Evolutionary conservation across 1,140 invertebrate genomes (phyloP).

Genomic region (Papilio polytes): DNA sequence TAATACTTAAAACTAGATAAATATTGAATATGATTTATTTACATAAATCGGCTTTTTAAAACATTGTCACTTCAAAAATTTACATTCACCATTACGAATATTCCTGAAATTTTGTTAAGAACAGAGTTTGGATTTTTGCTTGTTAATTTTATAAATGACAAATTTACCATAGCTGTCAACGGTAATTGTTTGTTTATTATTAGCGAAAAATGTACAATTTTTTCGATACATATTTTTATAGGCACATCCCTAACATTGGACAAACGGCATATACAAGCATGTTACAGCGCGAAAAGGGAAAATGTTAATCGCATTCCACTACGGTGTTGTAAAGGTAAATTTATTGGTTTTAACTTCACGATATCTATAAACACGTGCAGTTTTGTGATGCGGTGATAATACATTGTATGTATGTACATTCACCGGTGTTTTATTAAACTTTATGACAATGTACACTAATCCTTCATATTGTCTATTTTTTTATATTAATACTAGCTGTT

Average conservation of each 20-base stretch:
- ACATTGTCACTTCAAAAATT: slow-evolving; percentile 27
- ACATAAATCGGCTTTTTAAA: neutral
- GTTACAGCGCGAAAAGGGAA: slow-evolving; percentile 57
- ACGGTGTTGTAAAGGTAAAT: slow-evolving; percentile 60
- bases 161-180: too few relatives aligned
- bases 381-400: slow-evolving; percentile 31
- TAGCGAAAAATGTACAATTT: neutral
- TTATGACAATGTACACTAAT: neutral
- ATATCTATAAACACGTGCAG: slow-evolving; percentile 53
- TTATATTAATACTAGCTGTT: too few relatives aligned
- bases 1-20: too few relatives aligned
- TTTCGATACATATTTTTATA: slow-evolving; percentile 9
- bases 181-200: too few relatives aligned
- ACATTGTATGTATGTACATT: neutral
- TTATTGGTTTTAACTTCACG: slow-evolving; percentile 63
- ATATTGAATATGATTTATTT: too few relatives aligned
- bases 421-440: neutral
- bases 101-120: too few relatives aligned
- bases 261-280: slow-evolving; percentile 53
- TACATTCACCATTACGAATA: neutral
- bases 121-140: too few relatives aligned
- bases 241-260: slow-evolving; percentile 53
- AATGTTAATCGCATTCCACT: slow-evolving; percentile 66
- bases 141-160: too few relatives aligned
- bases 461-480: neutral